Percentiles rank a stretch among this genome's conserved stretches.
Conservation (phyloP, 2,113 vertebrate genomes). For the Columba janthina region DNA sequence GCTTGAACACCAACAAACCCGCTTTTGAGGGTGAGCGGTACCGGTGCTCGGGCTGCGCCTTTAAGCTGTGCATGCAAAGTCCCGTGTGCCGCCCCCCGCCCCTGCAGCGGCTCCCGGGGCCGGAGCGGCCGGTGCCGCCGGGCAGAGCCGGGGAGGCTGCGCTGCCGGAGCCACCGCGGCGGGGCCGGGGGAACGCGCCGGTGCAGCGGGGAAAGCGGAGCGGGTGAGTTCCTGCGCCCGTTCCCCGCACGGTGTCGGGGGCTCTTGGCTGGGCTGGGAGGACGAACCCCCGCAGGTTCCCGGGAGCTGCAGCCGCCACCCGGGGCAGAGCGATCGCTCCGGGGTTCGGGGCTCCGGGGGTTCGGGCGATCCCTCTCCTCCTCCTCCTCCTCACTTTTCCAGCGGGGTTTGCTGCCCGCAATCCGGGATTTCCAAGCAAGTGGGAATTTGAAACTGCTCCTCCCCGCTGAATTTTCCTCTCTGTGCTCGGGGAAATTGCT, state of each 20-base stretch:
- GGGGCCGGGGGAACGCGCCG: not conserved
- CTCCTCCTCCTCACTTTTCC: too few relatives aligned
- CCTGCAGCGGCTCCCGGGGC: not conserved
- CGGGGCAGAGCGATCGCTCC: not conserved
- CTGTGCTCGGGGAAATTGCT: not conserved
- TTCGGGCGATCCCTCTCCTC: not conserved
- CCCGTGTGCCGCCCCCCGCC: not conserved
- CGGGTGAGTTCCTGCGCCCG: slow-evolving; percentile 8
- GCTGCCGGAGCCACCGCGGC: not conserved
- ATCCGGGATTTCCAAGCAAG: not conserved
- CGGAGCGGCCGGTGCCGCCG: too few relatives aligned
- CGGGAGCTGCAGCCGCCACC: not conserved
- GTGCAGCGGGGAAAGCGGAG: not conserved
- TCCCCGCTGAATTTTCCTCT: not conserved
- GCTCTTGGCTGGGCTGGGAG: not conserved
- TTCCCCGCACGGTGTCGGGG: too few relatives aligned
- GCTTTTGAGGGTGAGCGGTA: not conserved
- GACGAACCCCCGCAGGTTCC: not conserved
- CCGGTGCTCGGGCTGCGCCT: not conserved
- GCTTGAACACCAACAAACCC: not conserved
- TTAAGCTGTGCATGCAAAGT: not conserved
- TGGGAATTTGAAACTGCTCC: not conserved
- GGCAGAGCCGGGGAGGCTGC: not conserved
- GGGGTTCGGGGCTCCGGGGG: not conserved
- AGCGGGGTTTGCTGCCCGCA: not conserved